Percentiles rank a stretch among this genome's conserved stretches.
Conservation (phyloP, 2,113 vertebrate genomes). For the Eublepharis macularius region DNA sequence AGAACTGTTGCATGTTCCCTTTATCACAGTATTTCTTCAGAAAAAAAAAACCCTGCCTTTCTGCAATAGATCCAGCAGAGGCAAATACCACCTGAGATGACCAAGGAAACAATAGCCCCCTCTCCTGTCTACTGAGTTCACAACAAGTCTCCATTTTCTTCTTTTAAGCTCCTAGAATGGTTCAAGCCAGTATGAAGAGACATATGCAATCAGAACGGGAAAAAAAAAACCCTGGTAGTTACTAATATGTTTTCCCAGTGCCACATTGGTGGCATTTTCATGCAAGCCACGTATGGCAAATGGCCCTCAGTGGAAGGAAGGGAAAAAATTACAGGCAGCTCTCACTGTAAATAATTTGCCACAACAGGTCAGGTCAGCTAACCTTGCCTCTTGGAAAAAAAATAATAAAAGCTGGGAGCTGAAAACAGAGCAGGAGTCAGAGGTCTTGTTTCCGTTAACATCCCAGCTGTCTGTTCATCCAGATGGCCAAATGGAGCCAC, state of each 20-base stretch:
- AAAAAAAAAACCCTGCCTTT: slow-evolving; percentile 1
- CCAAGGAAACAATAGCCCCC: slow-evolving; percentile 1
- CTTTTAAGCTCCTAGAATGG: not conserved
- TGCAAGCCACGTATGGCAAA: not conserved
- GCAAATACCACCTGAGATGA: not conserved
- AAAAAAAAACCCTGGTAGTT: not conserved
- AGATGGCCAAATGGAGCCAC: slow-evolving; percentile 46
- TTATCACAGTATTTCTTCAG: not conserved
- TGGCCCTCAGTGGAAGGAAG: not conserved
- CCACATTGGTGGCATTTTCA: not conserved
- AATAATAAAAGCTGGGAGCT: not conserved
- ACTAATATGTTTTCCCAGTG: not conserved
- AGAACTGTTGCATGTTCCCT: not conserved
- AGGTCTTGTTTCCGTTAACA: slow-evolving; percentile 40
- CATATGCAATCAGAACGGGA: not conserved
- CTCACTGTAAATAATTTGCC: slow-evolving; percentile 27
- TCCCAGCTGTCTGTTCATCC: slow-evolving; percentile 37
- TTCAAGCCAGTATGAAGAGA: not conserved
- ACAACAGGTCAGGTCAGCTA: slow-evolving; percentile 17
- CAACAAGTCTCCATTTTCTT: not conserved
- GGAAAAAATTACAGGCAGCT: not conserved
- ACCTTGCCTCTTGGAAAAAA: not conserved
- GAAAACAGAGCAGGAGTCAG: slow-evolving; percentile 10
- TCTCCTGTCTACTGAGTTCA: not conserved
- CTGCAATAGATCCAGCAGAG: not conserved